Base-by-base conservation (phyloP, 2,797 vertebrate genomes). In the Myiotriccus ornatus region DNA sequence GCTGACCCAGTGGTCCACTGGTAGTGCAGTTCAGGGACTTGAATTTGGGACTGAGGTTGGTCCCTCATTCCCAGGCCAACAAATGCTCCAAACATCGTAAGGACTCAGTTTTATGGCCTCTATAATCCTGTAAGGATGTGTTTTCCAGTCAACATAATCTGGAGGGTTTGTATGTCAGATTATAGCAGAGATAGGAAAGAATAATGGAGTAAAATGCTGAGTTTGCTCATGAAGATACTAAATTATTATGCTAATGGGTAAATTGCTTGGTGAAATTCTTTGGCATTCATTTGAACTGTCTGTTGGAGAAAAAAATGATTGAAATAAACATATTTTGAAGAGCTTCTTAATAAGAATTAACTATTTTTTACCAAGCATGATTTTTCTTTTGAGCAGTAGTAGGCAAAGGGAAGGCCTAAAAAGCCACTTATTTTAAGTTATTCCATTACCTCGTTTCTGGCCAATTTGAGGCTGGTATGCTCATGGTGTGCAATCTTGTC, bases 1-100 rank as follows among this genome's bases (percentile, higher is more conserved):
- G 78, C 46, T 95, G 95, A 96, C 95, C 95, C 90, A 79, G 67
- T 95, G 93, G 91, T 95, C 91, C 90, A 91, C 75, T 95, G 93
- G 94, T 92, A 69, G 78, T 75, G 67, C 65, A 86, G 83, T 85
- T 84, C 53, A 87, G 95, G 89, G 95, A 94, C 56, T 89, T 87
- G 73, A 94, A 60, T 94, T 89, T 83, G 87, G 91, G 86, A 73
- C 70, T 88, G 90, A 94, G 74, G 63, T 65, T 91, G 73, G 43
- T 92, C 89, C 52, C 93, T 88, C 49, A 24, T 67, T 94, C 95
- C 82, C 89, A 87, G 47, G 56, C 56, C 74, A 84, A 35, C 65
- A 63, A 18, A 1, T 80, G 27, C 84, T 96, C 47, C 57, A 94
- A 57, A 56, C 46, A 47, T 65, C 34, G 32, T 49, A 74, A 69